A percentile compares a stretch with the other conserved stretches of the same genome.
phyloP scores from a whole-genome alignment of 2,797 vertebrate genomes.

The Ispidina lecontei region DNA sequence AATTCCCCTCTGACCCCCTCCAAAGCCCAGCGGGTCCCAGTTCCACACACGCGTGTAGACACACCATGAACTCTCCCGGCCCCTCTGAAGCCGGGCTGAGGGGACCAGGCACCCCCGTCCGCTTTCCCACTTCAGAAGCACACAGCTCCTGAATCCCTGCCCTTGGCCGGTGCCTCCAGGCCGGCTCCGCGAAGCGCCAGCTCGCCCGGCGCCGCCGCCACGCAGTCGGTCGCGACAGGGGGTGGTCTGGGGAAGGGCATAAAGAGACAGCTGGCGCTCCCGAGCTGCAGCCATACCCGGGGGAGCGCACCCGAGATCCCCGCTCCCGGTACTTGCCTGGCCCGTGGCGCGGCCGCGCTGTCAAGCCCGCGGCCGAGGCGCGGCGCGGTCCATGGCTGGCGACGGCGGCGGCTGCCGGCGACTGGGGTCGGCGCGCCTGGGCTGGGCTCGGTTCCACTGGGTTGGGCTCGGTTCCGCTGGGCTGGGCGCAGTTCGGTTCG shows the following conservation, averaged over 20 bases:
- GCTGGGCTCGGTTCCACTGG: too few species aligned
- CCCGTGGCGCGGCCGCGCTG: slow-evolving; percentile 29
- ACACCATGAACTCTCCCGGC: too few species aligned
- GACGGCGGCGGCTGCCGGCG: too few species aligned
- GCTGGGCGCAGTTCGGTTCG: neutral
- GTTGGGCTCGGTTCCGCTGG: neutral
- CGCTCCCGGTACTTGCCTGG: neutral
- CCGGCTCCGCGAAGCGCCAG: neutral
- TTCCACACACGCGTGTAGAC: neutral
- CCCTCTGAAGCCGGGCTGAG: neutral
- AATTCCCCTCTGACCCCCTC: accelerated
- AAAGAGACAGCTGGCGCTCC: neutral
- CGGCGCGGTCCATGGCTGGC: neutral
- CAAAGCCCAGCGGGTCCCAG: neutral
- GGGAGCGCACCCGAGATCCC: neutral
- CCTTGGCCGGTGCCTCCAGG: neutral
- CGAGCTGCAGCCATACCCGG: neutral
- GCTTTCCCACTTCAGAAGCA: neutral
- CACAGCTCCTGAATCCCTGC: neutral
- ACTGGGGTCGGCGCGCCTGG: neutral
- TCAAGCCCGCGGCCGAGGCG: slow-evolving; percentile 47
- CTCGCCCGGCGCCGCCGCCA: neutral
- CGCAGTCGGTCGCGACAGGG: too few species aligned
- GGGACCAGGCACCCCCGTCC: neutral
- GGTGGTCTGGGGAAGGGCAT: neutral